A percentile compares a stretch with the other conserved stretches of the same genome.
phyloP scores from a whole-genome alignment of 2,797 vertebrate genomes.

The Gadopsis bispinosus region DNA sequence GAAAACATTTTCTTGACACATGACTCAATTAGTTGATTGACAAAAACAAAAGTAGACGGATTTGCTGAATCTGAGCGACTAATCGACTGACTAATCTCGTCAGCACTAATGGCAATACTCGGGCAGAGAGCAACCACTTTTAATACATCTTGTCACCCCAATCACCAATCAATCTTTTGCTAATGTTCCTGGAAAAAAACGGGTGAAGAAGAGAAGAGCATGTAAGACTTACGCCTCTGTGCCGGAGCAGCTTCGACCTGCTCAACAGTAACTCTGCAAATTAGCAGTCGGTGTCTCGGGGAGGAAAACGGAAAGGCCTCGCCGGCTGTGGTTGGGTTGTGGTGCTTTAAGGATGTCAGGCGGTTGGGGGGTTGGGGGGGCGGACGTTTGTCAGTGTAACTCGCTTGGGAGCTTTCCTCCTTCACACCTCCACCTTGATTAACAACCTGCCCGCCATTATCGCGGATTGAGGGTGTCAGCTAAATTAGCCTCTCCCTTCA shows the following conservation, averaged over 20 bases:
- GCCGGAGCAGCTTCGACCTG: constrained; percentile 53
- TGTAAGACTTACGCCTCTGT: constrained; percentile 38
- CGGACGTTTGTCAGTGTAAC: constrained; percentile 50
- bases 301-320: neutral
- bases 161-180: constrained; percentile 18
- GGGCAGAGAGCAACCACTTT: neutral
- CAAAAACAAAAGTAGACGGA: neutral
- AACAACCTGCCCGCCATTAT: constrained; percentile 80
- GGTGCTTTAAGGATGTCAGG: constrained; percentile 66
- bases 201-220: constrained; percentile 6
- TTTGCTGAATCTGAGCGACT: neutral
- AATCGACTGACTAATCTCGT: neutral
- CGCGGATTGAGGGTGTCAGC: constrained; percentile 78
- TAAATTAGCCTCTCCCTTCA: constrained; percentile 82
- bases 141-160: neutral
- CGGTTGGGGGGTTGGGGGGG: too few species aligned
- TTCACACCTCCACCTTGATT: constrained; percentile 80
- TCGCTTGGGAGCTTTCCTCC: constrained; percentile 68
- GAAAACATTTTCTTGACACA: neutral
- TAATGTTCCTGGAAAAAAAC: constrained; percentile 18
- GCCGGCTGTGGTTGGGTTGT: constrained; percentile 49
- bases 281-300: constrained; percentile 33
- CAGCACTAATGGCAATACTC: neutral
- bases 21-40: neutral
- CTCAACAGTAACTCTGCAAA: constrained; percentile 54